These are phyloP conservation scores for Diarsia mendica DNA, from an alignment of 2,888 invertebrate genomes.

Conservation along the genomic window DNA sequence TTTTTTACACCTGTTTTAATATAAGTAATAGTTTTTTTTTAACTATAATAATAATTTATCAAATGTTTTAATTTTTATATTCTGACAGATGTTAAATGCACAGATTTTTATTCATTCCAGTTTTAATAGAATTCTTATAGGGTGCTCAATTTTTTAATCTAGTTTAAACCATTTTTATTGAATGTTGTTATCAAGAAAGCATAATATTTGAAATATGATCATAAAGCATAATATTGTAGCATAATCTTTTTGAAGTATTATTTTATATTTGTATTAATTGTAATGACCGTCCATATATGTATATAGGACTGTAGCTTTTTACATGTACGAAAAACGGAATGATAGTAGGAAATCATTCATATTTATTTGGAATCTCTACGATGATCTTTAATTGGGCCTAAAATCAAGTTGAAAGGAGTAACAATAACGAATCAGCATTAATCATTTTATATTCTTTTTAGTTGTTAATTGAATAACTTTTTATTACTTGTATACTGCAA, in stretches of 20 bases:
- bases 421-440: background rate
- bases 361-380: constrained; percentile 18
- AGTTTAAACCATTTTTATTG: constrained; percentile 15
- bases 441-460: background rate
- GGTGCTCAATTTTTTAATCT: constrained; percentile 49
- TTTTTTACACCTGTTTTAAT: constrained; percentile 29
- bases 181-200: constrained; percentile 6
- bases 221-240: constrained; percentile 11
- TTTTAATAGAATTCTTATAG: constrained; percentile 5
- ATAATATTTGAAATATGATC: constrained; percentile 7
- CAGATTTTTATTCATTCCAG: constrained; percentile 32
- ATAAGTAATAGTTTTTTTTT: constrained; percentile 9
- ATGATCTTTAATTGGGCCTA: constrained; percentile 6
- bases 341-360: background rate
- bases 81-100: constrained; percentile 12
- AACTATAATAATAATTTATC: background rate
- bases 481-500: background rate
- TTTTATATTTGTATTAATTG: constrained; percentile 13
- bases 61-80: constrained; percentile 6
- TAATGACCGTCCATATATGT: constrained; percentile 46
- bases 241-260: constrained; percentile 26
- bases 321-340: background rate
- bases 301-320: constrained; percentile 10
- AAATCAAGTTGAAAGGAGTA: background rate
- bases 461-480: background rate